Conservation (phyloP, 2,888 invertebrate species). For the Xanthia icteritia region DNA sequence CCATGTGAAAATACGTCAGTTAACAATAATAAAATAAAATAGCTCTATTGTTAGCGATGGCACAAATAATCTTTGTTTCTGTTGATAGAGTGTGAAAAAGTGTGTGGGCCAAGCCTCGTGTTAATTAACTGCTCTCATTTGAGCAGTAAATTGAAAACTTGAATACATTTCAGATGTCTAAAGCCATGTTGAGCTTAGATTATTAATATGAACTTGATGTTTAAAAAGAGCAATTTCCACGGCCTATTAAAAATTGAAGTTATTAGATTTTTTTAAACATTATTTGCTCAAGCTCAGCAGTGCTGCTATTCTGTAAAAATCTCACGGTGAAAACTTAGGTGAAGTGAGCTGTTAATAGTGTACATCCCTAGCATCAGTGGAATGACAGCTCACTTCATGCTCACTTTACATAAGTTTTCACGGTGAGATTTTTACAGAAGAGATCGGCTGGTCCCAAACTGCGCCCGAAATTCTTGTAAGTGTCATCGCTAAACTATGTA, state of each 20-base stretch:
- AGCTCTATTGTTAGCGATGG: slow-evolving; percentile 20
- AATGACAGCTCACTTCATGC: too few species aligned
- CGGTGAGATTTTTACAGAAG: too few species aligned
- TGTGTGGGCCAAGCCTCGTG: neutral
- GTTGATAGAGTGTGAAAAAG: neutral
- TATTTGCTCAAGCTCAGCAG: neutral
- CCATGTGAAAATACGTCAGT: slow-evolving; percentile 9
- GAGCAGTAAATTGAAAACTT: neutral
- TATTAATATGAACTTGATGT: neutral
- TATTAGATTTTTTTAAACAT: neutral
- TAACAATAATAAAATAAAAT: neutral
- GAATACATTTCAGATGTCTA: neutral
- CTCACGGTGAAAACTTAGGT: too few species aligned
- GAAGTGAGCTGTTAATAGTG: too few species aligned
- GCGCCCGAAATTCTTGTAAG: neutral
- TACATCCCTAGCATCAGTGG: too few species aligned
- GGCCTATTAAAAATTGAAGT: neutral
- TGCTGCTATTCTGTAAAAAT: too few species aligned
- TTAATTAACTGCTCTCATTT: neutral
- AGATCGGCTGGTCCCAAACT: neutral
- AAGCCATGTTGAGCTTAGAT: neutral
- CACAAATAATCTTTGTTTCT: neutral
- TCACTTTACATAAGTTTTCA: too few species aligned
- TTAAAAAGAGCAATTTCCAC: neutral
- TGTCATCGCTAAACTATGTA: slow-evolving; percentile 15